Conservation (phyloP, 2,888 invertebrate species). For the Lithophane ornitopus region DNA sequence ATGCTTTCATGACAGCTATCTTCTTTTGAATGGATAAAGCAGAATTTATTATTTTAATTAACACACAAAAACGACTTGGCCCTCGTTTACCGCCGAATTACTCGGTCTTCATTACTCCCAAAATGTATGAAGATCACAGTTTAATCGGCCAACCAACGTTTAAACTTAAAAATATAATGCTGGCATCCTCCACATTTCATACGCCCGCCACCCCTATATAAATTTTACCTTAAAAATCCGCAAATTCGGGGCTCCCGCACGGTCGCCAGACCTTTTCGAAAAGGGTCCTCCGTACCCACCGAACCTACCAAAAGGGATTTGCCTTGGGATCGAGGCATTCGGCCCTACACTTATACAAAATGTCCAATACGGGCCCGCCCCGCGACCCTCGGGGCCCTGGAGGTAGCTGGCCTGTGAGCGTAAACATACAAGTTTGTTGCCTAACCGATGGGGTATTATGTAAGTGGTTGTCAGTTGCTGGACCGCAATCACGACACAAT, state of each 20-base stretch:
- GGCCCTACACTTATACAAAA: conserved; percentile 90
- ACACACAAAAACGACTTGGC: conserved; percentile 38
- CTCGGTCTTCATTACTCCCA: conserved; percentile 51
- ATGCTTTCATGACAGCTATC: neutral
- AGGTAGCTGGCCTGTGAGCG: conserved; percentile 81
- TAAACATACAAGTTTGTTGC: conserved; percentile 89
- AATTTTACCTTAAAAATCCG: conserved; percentile 91
- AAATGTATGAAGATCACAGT: conserved; percentile 58
- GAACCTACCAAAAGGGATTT: conserved; percentile 86
- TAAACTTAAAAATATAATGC: conserved; percentile 69
- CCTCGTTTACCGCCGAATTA: conserved; percentile 40
- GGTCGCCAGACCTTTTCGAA: conserved; percentile 86
- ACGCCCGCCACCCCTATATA: conserved; percentile 82
- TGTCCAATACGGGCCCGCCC: conserved; percentile 88
- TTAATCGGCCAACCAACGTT: conserved; percentile 50
- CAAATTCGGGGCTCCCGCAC: conserved; percentile 89
- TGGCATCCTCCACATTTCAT: conserved; percentile 70
- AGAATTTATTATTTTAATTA: conserved; percentile 58
- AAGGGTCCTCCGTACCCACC: conserved; percentile 81
- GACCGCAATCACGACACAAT: conserved; percentile 60
- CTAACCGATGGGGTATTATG: conserved; percentile 78
- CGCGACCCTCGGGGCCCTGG: conserved; percentile 80
- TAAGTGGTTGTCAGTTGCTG: conserved; percentile 67
- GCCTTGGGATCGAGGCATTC: conserved; percentile 86
- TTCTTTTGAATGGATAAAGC: conserved; percentile 15